Base-by-base conservation (phyloP, 1,140 invertebrate genomes). In the Drosophila busckii region DNA sequence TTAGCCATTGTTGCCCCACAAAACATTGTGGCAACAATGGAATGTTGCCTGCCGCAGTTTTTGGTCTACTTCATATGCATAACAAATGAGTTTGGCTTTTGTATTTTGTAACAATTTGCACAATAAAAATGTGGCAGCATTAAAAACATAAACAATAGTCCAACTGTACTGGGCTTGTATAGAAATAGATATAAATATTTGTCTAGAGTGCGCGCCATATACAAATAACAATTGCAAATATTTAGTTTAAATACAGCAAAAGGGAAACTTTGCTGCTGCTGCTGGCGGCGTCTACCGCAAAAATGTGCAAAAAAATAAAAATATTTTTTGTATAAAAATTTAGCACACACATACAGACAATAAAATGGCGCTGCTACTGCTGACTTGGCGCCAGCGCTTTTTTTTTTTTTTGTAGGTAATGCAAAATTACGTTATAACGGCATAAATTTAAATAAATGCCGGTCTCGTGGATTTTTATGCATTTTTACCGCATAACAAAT, bases 371-470 rank as follows among this genome's bases (percentile, higher is more conserved):
- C 22, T 23, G 54, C 32, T 28, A 29, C 17, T 54, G 59, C 56
- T 62, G 59, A 76, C 44, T 55, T 40, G 41, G 55, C 46, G 32
- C 25, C 48, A 34, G 31, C 58, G 64, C 67, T 76, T 69, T 75
- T 70, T 67, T 82, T 64, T 82, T 73, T 63, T 82, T 64, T 82
- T 73, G 59, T 48, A 68, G 75, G 75, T 82, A 82, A 83, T 83
- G 76, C 75, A 76, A 83, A 83, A 83, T 83, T 83, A 83, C 76
- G 76, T 83, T 82, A 82, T 82, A 85, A 85, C 82, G 83, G 83
- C 64, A 85, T 85, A 85, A 85, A 85, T 85, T 85, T 85, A 85
- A 85, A 85, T 85, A 85, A 85, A 85, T 85, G 83, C 76, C 83
- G 83, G 83, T 85, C 76, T 85, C 58, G 73, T n/a, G 83, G 83